Percentiles rank a stretch among this genome's conserved stretches.
phyloP scores from a whole-genome alignment of 2,888 invertebrate genomes.

The Myathropa florea region DNA sequence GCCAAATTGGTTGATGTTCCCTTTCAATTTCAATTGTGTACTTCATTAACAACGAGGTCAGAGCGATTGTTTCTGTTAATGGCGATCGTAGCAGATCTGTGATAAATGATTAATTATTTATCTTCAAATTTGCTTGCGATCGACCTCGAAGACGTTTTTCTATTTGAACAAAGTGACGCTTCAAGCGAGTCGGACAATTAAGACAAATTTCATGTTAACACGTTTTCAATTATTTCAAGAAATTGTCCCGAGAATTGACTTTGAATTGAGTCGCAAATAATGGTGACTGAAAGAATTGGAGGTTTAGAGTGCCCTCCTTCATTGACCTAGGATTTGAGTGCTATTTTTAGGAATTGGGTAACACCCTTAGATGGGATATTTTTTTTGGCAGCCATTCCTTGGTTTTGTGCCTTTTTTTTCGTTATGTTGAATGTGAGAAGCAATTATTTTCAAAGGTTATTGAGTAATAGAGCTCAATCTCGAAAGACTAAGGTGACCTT shows the following conservation, averaged over 20 bases:
- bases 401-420: too few relatives aligned
- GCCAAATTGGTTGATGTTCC: not conserved
- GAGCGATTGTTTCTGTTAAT: not conserved
- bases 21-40: not conserved
- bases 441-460: too few relatives aligned
- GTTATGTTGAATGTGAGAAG: too few relatives aligned
- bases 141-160: not conserved
- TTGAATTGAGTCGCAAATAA: too few relatives aligned
- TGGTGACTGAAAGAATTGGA: too few relatives aligned
- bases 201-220: not conserved
- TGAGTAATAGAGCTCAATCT: too few relatives aligned
- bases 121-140: not conserved
- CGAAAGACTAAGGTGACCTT: too few relatives aligned
- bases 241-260: not conserved
- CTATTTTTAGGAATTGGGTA: too few relatives aligned
- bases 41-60: not conserved
- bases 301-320: too few relatives aligned
- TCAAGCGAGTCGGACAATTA: not conserved
- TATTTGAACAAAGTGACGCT: not conserved
- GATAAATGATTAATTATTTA: not conserved
- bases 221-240: not conserved
- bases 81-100: not conserved
- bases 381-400: too few relatives aligned
- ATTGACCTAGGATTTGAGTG: too few relatives aligned
- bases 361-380: too few relatives aligned